A percentile compares a stretch with the other conserved stretches of the same genome.
Evolutionary conservation across 2,888 invertebrate species (phyloP).

Genomic region (Teleogryllus oceanicus): DNA sequence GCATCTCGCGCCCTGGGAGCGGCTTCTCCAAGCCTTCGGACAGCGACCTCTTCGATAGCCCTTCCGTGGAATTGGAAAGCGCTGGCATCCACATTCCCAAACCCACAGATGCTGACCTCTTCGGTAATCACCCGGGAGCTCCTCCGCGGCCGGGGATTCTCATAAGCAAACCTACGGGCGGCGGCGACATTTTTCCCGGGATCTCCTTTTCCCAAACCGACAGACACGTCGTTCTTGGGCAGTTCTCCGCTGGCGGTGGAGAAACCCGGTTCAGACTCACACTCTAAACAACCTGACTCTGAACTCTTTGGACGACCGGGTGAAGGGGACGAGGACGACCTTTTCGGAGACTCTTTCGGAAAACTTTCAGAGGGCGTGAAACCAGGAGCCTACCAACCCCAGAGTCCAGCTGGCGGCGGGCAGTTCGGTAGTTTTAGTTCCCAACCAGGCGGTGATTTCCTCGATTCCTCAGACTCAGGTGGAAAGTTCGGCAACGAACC

Average conservation of each 20-base stretch:
- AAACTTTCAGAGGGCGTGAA: slow-evolving; percentile 19
- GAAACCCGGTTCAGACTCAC: neutral
- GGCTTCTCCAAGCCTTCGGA: neutral
- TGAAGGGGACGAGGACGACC: slow-evolving; percentile 29
- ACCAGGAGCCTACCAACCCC: slow-evolving; percentile 9
- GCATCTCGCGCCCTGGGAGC: neutral
- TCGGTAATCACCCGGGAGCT: neutral
- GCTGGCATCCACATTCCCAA: neutral
- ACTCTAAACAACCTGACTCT: slow-evolving; percentile 20
- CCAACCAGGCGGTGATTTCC: neutral
- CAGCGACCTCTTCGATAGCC: slow-evolving; percentile 5
- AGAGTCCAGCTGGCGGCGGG: neutral
- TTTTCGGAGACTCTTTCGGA: slow-evolving; percentile 32
- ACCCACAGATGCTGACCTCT: neutral
- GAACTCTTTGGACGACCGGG: slow-evolving; percentile 27
- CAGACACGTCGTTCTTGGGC: neutral
- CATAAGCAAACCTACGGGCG: neutral
- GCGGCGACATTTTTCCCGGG: neutral
- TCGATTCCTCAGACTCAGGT: neutral
- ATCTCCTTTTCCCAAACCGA: neutral
- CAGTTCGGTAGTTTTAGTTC: neutral
- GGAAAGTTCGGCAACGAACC: neutral
- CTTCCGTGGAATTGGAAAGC: neutral
- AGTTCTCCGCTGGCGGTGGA: neutral
- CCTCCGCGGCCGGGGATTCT: neutral